Conservation (phyloP, 92 coral and sea anemone genomes). For the Heliopora coerulea region DNA sequence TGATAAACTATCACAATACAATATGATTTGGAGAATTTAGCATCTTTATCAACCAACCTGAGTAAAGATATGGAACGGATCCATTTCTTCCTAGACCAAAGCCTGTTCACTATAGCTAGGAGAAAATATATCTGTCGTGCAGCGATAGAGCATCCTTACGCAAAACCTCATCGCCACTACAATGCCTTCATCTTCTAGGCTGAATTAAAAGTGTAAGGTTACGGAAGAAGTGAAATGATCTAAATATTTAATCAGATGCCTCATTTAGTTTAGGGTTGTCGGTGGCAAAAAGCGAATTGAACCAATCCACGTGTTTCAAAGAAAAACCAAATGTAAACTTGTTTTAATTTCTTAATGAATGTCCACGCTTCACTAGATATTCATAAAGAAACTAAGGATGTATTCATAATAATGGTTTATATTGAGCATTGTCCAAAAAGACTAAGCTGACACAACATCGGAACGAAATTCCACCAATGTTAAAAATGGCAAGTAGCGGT, state of each 20-base stretch:
- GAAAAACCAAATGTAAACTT: not conserved
- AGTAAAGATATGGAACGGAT: conserved; percentile 25
- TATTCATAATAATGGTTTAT: not conserved
- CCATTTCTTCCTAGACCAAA: conserved; percentile 1
- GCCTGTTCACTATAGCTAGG: not conserved
- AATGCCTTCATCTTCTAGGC: not conserved
- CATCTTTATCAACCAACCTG: conserved; percentile 6
- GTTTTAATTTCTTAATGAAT: not conserved
- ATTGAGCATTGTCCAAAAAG: conserved; percentile 19
- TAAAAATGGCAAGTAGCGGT: no score
- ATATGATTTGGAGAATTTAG: conserved; percentile 8
- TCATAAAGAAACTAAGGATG: not conserved
- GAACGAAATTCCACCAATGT: no score
- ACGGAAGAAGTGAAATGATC: not conserved
- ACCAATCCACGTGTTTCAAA: not conserved
- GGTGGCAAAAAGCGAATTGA: conserved; percentile 11
- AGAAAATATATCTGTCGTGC: not conserved
- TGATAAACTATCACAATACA: conserved; percentile 3
- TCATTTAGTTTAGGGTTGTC: not conserved
- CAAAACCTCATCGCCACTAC: not conserved
- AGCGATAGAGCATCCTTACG: not conserved
- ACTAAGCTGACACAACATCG: no score
- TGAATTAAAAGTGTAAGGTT: conserved; percentile 15
- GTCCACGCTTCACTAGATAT: conserved; percentile 23
- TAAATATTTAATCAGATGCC: conserved; percentile 32